These are phyloP conservation scores for Aphidius ervi DNA, from an alignment of 1,140 invertebrate genomes.

Conservation along the genomic window DNA sequence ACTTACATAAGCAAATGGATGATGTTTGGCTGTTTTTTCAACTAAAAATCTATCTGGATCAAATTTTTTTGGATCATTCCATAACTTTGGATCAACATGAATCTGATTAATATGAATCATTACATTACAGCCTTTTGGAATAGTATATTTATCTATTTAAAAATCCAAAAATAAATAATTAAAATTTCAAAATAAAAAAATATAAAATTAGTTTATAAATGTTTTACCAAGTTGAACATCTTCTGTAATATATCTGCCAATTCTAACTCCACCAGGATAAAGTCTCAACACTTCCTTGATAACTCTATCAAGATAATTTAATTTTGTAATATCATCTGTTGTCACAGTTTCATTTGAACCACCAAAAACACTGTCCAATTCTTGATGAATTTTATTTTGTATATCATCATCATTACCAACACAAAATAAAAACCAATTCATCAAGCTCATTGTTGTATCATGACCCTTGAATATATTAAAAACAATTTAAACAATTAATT, in stretches of 20 bases:
- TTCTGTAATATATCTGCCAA: slow-evolving; percentile 55
- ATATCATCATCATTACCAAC: slow-evolving; percentile 56
- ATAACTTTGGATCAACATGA: slow-evolving; percentile 63
- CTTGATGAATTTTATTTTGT: slow-evolving; percentile 62
- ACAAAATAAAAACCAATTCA: slow-evolving; percentile 57
- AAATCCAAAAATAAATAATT: background rate
- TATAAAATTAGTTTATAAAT: slow-evolving; percentile 25
- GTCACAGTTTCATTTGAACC: slow-evolving; percentile 37
- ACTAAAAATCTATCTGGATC: slow-evolving; percentile 71
- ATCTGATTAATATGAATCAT: slow-evolving; percentile 56
- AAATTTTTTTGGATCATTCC: slow-evolving; percentile 66
- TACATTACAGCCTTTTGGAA: slow-evolving; percentile 54
- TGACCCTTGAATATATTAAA: slow-evolving; percentile 50
- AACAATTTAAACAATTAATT: slow-evolving; percentile 3
- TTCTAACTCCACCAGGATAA: slow-evolving; percentile 61
- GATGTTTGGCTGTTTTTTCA: slow-evolving; percentile 53
- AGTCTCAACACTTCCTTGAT: slow-evolving; percentile 61
- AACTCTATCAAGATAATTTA: slow-evolving; percentile 62
- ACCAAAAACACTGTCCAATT: slow-evolving; percentile 59
- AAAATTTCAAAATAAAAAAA: background rate
- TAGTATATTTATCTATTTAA: slow-evolving; percentile 38
- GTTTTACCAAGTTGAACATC: slow-evolving; percentile 56
- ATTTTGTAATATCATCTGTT: slow-evolving; percentile 49
- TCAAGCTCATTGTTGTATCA: slow-evolving; percentile 62
- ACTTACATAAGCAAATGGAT: slow-evolving; percentile 61